Conservation (phyloP, 2,797 vertebrate species). For the Squalus acanthias region DNA sequence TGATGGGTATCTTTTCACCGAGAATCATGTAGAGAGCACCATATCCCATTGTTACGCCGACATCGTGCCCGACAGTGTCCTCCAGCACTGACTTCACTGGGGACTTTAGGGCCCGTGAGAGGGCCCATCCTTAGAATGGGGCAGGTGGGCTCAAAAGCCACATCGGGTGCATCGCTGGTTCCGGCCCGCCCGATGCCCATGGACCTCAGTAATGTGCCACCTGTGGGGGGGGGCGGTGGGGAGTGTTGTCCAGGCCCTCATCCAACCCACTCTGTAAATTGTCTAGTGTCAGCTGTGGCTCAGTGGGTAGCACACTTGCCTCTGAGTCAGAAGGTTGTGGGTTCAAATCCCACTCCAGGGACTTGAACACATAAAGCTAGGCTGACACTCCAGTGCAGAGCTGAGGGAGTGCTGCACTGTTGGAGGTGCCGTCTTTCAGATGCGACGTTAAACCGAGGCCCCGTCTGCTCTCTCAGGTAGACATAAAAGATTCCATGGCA, state of each 20-base stretch:
- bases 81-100: neutral
- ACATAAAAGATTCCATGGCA: too few species aligned
- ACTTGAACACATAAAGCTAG: too few species aligned
- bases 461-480: too few species aligned
- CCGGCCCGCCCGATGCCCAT: neutral
- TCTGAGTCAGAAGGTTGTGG: too few species aligned
- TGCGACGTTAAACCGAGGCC: too few species aligned
- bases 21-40: neutral
- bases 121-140: neutral
- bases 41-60: too few species aligned
- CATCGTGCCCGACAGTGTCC: too few species aligned
- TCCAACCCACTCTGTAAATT: neutral
- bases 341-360: too few species aligned
- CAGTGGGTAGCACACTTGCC: too few species aligned
- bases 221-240: neutral
- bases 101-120: neutral
- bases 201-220: neutral
- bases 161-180: neutral
- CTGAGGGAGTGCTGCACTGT: too few species aligned
- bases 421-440: too few species aligned
- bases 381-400: too few species aligned
- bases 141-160: neutral
- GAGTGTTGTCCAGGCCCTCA: neutral
- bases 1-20: slow-evolving; percentile 38
- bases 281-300: neutral